Evolutionary conservation across 2,888 invertebrate species (phyloP), one percentile per base, ranked within the genome.

Genomic region (Colletes collaris): DNA sequence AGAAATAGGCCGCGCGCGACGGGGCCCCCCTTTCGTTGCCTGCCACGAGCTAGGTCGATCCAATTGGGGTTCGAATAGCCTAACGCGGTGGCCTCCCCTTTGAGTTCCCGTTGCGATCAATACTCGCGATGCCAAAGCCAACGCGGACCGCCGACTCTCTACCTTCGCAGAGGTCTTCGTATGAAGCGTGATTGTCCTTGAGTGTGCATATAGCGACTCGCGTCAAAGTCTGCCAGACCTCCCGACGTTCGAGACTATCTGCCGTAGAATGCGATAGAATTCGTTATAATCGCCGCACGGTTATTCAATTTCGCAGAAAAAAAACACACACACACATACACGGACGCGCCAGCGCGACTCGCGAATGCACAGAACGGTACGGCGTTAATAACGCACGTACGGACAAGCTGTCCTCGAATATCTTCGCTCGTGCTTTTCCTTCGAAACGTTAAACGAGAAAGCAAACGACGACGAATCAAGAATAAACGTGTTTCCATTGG

Each of bases 21-120:
- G 8, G 3, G 19, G 37, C 69, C 73, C 64, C 70, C 68, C 53
- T 72, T 69, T 44, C 40, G 72, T 72, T 72, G 75, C 70, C 66
- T 73, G n/a, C 72, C 77, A 76, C 79, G 80, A 86, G 82, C 74
- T 84, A 85, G 86, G 86, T 80, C 85, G 88, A 88, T 88, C 87
- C 87, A 88, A 88, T 88, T 88, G 87, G 87, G 86, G 88, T 82
- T 88, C 86, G 87, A 87, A 88, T 84, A 84, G 86, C 81, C 85
- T 81, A 85, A 86, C 86, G 86, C 83, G 85, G 85, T 86, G 74
- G 79, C 86, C 86, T 87, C 87, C 84, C 87, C 87, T 87, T 87
- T 85, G 83, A 82, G 85, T 86, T 83, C 68, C 80, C 77, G 75
- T 67, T 81, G 81, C 89, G 89, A 89, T 88, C 89, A 89, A 88